These are phyloP conservation scores for Philypnodon macrostomus DNA, from an alignment of 2,797 vertebrate genomes.

Conservation along the genomic window DNA sequence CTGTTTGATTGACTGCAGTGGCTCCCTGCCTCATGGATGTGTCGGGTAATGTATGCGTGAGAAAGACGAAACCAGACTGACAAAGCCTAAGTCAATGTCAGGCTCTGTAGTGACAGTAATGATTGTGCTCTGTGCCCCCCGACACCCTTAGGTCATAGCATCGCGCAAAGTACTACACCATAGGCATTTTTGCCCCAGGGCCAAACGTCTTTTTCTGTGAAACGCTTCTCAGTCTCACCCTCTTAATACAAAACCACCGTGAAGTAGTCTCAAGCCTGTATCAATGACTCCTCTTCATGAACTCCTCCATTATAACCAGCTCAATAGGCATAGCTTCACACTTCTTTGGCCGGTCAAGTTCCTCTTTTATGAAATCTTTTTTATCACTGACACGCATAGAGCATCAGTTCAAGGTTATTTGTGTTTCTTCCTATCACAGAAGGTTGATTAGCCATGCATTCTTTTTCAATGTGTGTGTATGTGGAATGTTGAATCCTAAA, in stretches of 20 bases:
- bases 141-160: constrained; percentile 48
- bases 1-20: constrained; percentile 25
- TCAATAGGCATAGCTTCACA: constrained; percentile 50
- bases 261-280: constrained; percentile 60
- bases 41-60: constrained; percentile 49
- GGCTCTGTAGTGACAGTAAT: constrained; percentile 55
- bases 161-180: constrained; percentile 40
- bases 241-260: constrained; percentile 64
- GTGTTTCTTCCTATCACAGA: constrained; percentile 28
- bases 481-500: constrained; percentile 30
- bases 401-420: constrained; percentile 67
- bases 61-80: constrained; percentile 52
- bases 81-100: constrained; percentile 54
- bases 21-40: constrained; percentile 22
- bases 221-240: constrained; percentile 64
- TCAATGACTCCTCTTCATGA: constrained; percentile 74
- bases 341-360: constrained; percentile 54
- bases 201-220: constrained; percentile 60
- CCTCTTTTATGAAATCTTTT: constrained; percentile 52
- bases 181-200: constrained; percentile 64
- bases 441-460: constrained; percentile 73
- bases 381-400: constrained; percentile 57
- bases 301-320: constrained; percentile 51
- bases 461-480: constrained; percentile 35
- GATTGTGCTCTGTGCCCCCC: constrained; percentile 51